phyloP scores from a whole-genome alignment of 2,888 invertebrate species.

The Dryococelus australis region DNA sequence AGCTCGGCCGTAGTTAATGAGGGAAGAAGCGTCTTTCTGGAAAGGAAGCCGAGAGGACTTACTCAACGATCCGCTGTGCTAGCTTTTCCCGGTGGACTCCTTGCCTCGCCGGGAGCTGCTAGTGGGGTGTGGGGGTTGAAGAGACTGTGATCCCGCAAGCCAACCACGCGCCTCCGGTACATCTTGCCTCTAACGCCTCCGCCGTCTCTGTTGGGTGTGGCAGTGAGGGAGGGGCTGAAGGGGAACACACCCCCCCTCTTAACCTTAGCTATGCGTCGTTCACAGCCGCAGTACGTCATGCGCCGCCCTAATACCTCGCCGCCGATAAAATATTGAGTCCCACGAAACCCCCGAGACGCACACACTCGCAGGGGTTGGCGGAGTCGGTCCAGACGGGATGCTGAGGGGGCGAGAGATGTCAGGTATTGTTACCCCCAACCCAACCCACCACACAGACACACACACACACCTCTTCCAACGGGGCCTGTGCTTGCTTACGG shows the following conservation, averaged over 20 bases:
- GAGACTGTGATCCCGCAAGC: background rate
- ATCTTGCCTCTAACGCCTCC: background rate
- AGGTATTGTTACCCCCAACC: constrained; percentile 35
- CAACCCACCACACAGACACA: background rate
- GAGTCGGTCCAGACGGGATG: background rate
- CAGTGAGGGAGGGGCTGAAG: too few relatives aligned
- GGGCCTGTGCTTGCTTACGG: constrained; percentile 24
- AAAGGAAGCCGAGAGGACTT: too few relatives aligned
- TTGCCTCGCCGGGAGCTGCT: background rate
- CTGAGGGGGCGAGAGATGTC: constrained; percentile 33
- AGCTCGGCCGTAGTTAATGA: too few relatives aligned
- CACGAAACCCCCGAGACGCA: constrained; percentile 17
- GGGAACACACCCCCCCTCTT: too few relatives aligned
- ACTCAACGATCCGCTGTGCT: too few relatives aligned
- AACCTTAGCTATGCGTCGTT: constrained; percentile 35
- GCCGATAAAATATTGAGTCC: constrained; percentile 39
- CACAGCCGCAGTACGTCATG: constrained; percentile 38
- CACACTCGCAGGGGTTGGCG: background rate
- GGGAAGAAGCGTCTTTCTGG: too few relatives aligned
- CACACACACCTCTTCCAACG: background rate
- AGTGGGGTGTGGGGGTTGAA: background rate
- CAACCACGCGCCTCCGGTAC: background rate
- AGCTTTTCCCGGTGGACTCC: too few relatives aligned
- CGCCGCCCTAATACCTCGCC: constrained; percentile 36
- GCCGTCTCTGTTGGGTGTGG: too few relatives aligned